Evolutionary conservation across 2,113 vertebrate species (phyloP).

Genomic region (Toxostoma redivivum): DNA sequence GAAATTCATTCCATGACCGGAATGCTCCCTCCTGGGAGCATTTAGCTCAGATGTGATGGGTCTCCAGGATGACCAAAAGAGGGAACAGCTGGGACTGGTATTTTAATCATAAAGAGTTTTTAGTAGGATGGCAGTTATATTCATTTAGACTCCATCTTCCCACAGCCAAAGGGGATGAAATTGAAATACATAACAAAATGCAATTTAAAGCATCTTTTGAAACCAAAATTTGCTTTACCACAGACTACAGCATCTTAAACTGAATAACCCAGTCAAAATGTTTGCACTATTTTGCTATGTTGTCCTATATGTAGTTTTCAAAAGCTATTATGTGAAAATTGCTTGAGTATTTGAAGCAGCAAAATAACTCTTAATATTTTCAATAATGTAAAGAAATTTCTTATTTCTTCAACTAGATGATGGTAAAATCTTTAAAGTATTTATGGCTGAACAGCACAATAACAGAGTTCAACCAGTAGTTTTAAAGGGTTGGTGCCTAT

Average conservation of each 20-base stretch:
- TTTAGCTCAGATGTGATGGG: not conserved
- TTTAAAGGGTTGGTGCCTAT: conserved; percentile 1
- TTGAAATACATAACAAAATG: not conserved
- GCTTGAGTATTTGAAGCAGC: not conserved
- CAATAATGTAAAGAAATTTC: not conserved
- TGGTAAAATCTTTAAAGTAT: not conserved
- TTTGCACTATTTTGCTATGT: not conserved
- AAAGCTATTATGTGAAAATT: conserved; percentile 13
- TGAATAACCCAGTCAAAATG: not conserved
- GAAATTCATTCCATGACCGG: not conserved
- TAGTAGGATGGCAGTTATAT: not conserved
- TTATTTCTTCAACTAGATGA: not conserved
- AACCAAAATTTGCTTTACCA: not conserved
- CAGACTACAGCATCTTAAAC: not conserved
- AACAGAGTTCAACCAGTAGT: not conserved
- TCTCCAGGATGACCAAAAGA: not conserved
- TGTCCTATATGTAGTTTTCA: not conserved
- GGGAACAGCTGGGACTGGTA: not conserved
- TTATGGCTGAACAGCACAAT: not conserved
- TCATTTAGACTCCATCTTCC: not conserved
- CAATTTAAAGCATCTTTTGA: not conserved
- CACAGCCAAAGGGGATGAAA: not conserved
- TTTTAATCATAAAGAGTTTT: not conserved
- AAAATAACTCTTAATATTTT: not conserved
- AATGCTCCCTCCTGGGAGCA: not conserved